These are phyloP conservation scores for Hypocryptadius cinnamomeus DNA, from an alignment of 2,113 vertebrate species.

Conservation along the genomic window DNA sequence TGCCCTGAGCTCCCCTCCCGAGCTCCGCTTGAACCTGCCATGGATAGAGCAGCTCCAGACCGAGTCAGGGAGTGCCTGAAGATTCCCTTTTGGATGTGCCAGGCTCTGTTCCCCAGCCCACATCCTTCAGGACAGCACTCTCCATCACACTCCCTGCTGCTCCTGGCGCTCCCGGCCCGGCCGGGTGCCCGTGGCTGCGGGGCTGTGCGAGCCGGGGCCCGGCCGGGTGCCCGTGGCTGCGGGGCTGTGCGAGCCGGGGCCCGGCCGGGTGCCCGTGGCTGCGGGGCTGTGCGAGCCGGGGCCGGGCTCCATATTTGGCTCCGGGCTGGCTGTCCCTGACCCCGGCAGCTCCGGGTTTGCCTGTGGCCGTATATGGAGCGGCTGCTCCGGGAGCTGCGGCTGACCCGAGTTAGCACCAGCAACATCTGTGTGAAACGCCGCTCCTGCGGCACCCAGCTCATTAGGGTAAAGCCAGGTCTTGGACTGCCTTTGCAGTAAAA, in stretches of 20 bases:
- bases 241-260: no score
- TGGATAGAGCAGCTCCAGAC: background rate
- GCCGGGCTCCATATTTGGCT: constrained; percentile 78
- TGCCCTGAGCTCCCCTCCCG: background rate
- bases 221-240: background rate
- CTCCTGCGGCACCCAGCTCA: background rate
- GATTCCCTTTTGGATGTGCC: background rate
- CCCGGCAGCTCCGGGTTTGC: background rate
- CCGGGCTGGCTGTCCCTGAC: background rate
- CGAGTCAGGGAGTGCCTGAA: background rate
- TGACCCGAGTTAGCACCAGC: constrained; percentile 15
- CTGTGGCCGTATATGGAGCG: constrained; percentile 60
- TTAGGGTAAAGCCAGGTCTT: background rate
- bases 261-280: background rate
- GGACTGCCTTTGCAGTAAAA: background rate
- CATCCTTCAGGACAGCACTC: background rate
- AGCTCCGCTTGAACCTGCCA: background rate
- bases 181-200: background rate
- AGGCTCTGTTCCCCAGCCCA: background rate
- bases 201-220: background rate
- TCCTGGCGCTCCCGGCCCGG: background rate
- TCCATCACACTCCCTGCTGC: background rate
- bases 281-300: background rate
- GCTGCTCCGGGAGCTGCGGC: background rate
- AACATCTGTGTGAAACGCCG: background rate